Percentiles rank a stretch among this genome's conserved stretches.
Evolutionary conservation across 1,140 invertebrate species (phyloP).

Genomic region (Hirudo medicinalis): DNA sequence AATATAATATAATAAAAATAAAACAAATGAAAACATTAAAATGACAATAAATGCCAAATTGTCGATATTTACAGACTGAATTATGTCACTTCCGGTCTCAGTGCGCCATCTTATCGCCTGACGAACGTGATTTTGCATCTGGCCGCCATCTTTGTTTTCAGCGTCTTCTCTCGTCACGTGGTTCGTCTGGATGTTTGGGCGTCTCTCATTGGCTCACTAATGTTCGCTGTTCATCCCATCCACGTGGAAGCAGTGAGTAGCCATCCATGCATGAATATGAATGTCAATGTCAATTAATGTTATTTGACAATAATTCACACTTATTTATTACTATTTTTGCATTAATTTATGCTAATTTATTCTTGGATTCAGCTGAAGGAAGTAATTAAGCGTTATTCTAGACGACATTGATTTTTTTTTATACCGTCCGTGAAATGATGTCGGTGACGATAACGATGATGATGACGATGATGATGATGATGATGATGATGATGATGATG

Average conservation of each 20-base stretch:
- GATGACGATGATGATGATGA: no score
- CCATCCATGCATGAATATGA: not conserved
- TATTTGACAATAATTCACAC: no score
- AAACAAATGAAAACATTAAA: not conserved
- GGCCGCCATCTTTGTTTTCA: slow-evolving; percentile 15
- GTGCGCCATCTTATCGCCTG: slow-evolving; percentile 24
- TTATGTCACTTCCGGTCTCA: slow-evolving; percentile 25
- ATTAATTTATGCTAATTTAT: no score
- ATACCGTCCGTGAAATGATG: no score
- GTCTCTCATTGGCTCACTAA: slow-evolving; percentile 21
- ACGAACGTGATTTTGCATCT: slow-evolving; percentile 21
- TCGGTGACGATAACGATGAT: no score
- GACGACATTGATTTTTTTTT: no score
- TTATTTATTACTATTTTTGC: no score
- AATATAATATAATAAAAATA: slow-evolving; percentile 6
- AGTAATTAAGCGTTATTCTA: no score
- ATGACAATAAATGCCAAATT: slow-evolving; percentile 10
- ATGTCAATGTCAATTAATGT: no score
- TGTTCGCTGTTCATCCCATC: slow-evolving; percentile 38
- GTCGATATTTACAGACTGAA: slow-evolving; percentile 30
- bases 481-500: no score
- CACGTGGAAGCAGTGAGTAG: slow-evolving; percentile 38
- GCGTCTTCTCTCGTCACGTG: slow-evolving; percentile 15
- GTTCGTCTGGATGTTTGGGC: not conserved
- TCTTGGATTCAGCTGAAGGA: no score